phyloP scores from a whole-genome alignment of 2,113 vertebrate species.

The Scomber colias region DNA sequence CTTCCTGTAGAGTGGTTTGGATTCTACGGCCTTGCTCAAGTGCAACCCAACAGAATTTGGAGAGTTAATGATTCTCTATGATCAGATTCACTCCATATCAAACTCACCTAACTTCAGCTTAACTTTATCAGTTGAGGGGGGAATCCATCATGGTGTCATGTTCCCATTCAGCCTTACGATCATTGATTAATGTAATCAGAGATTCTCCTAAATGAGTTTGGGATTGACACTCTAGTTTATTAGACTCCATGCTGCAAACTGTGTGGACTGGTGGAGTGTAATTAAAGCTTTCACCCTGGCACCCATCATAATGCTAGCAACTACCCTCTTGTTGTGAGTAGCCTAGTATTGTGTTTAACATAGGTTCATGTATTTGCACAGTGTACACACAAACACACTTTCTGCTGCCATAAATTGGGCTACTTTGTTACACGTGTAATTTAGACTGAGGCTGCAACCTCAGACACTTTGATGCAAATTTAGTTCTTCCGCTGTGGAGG shows the following conservation, averaged over 20 bases:
- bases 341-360: slow-evolving; percentile 12
- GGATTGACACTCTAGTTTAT: slow-evolving; percentile 79
- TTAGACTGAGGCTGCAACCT: slow-evolving; percentile 13
- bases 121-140: slow-evolving; percentile 48
- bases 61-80: slow-evolving; percentile 40
- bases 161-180: slow-evolving; percentile 57
- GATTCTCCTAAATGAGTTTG: slow-evolving; percentile 75
- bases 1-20: background rate
- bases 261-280: slow-evolving; percentile 57
- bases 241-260: slow-evolving; percentile 63
- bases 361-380: background rate
- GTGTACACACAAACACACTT: background rate
- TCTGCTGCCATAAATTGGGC: slow-evolving; percentile 34
- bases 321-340: slow-evolving; percentile 31
- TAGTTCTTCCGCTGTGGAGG: too few species aligned
- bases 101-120: slow-evolving; percentile 52
- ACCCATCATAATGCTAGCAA: slow-evolving; percentile 37
- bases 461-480: background rate
- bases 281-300: slow-evolving; percentile 71
- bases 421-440: slow-evolving; percentile 44
- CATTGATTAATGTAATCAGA: slow-evolving; percentile 78
- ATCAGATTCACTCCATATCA: slow-evolving; percentile 54
- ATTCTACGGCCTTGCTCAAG: slow-evolving; percentile 43
- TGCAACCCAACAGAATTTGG: slow-evolving; percentile 12
- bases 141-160: slow-evolving; percentile 59